phyloP scores from a whole-genome alignment of 2,113 vertebrate species.

The Prolemur simus region DNA sequence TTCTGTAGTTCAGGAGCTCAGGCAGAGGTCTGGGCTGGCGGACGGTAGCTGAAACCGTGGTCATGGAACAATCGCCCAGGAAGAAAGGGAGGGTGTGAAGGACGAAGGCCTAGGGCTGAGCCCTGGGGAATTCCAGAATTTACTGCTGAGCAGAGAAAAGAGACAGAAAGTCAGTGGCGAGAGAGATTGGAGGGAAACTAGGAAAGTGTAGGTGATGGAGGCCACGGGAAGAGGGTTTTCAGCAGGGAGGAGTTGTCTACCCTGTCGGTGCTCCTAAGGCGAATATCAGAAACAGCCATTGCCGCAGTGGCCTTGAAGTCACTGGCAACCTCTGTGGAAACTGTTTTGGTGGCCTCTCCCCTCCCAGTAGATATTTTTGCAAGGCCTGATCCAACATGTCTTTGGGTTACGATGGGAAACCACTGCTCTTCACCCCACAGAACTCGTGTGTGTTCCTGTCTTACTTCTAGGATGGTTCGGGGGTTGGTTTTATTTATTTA shows the following conservation, averaged over 20 bases:
- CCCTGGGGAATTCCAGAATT: not conserved
- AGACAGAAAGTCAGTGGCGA: not conserved
- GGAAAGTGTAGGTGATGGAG: not conserved
- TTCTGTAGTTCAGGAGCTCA: not conserved
- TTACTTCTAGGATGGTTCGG: not conserved
- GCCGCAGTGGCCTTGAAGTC: not conserved
- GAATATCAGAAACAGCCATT: not conserved
- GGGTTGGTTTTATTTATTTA: not conserved
- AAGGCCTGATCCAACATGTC: not conserved
- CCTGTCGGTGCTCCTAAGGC: accelerated
- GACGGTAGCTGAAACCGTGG: not conserved
- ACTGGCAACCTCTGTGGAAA: not conserved
- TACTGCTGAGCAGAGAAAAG: not conserved
- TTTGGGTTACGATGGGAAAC: not conserved
- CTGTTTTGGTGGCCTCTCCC: not conserved
- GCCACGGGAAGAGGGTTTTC: not conserved
- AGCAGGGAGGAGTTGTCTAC: not conserved
- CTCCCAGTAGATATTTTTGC: not conserved
- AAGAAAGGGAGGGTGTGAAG: not conserved
- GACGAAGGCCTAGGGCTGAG: not conserved
- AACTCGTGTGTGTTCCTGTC: not conserved
- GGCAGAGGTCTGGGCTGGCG: not conserved
- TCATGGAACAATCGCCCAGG: not conserved
- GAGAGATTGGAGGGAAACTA: not conserved
- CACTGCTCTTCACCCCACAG: not conserved